Percentiles rank a stretch among this genome's conserved stretches.
Conservation (phyloP, 2,797 vertebrate genomes). For the Monodelphis domestica region DNA sequence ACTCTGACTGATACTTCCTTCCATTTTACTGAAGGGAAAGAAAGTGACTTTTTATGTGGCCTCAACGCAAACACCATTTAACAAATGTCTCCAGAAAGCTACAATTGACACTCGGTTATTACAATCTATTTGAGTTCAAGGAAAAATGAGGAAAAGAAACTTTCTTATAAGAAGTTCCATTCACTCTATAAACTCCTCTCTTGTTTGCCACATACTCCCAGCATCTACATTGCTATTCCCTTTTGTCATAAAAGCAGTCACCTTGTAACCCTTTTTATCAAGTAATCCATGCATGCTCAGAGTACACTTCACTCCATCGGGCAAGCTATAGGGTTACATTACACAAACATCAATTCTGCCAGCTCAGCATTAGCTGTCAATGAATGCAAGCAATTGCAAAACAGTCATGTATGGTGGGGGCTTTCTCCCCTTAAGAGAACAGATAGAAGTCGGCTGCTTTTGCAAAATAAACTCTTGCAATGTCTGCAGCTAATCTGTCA, state of each 20-base stretch:
- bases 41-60: conserved; percentile 57
- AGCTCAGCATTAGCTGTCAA: conserved; percentile 87
- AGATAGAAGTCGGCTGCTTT: conserved; percentile 80
- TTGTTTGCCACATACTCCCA: conserved; percentile 44
- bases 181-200: conserved; percentile 79
- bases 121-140: conserved; percentile 77
- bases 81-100: conserved; percentile 73
- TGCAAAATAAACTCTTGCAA: conserved; percentile 82
- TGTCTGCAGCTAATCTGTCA: conserved; percentile 81
- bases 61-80: conserved; percentile 68
- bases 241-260: conserved; percentile 81
- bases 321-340: conserved; percentile 87
- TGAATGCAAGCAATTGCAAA: conserved; percentile 84
- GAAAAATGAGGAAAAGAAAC: conserved; percentile 77
- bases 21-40: neutral
- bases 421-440: conserved; percentile 79
- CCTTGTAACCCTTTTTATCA: conserved; percentile 85
- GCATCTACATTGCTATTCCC: conserved; percentile 67
- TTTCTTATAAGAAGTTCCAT: conserved; percentile 58
- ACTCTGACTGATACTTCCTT: fast-evolving
- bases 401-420: conserved; percentile 65
- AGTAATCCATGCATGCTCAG: conserved; percentile 82
- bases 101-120: conserved; percentile 77
- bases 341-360: conserved; percentile 88
- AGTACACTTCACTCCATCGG: conserved; percentile 82